Base-by-base conservation (phyloP, 2,113 vertebrate species). In the Myotis yumanensis region DNA sequence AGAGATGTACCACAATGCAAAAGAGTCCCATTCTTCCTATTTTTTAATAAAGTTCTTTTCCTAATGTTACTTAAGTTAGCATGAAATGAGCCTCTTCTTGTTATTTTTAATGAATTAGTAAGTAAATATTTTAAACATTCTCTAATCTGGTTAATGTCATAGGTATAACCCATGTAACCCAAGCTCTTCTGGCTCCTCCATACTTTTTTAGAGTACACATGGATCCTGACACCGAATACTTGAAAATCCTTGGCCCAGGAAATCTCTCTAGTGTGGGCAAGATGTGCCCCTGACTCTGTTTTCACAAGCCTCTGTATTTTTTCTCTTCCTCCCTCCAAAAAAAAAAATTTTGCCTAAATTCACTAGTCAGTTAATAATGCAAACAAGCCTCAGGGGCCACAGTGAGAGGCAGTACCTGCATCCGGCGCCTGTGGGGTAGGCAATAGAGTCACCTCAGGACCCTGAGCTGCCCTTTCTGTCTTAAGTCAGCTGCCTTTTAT, bases 351-450 rank as follows among this genome's bases (percentile, higher is more conserved):
- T 12, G 20, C 28, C n/a, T 30, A n/a, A n/a, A 7, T 22, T 15
- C 11, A 75, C 37, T 43, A 20, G 28, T 18, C 48, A 35, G 7
- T 12, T 12, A 15, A 3, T 22, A 7, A 4, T 0, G 16, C 28
- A 6, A 35, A 2, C 7, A 11, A 51, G 48, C n/a, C 17, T 43
- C n/a, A 32, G 0, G 0, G 80, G 40, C 51, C 48, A 7, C 68
- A 22, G 46, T 4, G 92, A 25, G n/a, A 7, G 10, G 52, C 14
- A 1, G 4, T 8, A 14, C 10, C 72, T 28, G 11, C 7, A 5
- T 17, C 30, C 59, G 0, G 17, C 0, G 0, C 16, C 16, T 51
- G 40, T 7, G 12, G 7, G 6, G 4, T 28, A 9, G 37, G 30
- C 14, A 4, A 15, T 11, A 10, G 68, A 5, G 54, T 66, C 68